phyloP scores from a whole-genome alignment of 2,113 vertebrate species.

The Noctilio leporinus region DNA sequence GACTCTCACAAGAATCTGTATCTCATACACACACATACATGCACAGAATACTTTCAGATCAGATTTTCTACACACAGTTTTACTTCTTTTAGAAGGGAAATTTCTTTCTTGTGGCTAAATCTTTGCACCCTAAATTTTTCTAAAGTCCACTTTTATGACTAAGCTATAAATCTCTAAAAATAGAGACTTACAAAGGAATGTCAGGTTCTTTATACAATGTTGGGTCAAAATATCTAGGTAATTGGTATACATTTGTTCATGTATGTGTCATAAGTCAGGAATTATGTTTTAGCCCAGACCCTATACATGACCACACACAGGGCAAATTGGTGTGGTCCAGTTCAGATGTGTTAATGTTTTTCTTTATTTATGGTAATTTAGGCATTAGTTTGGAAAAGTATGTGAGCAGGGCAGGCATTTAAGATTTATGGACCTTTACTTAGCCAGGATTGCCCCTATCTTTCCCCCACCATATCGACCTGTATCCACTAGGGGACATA shows the following conservation, averaged over 20 bases:
- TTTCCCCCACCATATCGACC: not conserved
- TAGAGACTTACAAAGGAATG: slow-evolving; percentile 47
- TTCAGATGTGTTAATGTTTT: slow-evolving; percentile 37
- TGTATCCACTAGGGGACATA: slow-evolving; percentile 38
- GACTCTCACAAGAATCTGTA: not conserved
- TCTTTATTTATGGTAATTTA: not conserved
- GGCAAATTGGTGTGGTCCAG: not conserved
- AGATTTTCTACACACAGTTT: slow-evolving; percentile 3
- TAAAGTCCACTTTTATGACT: slow-evolving; percentile 43
- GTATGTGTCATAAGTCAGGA: slow-evolving; percentile 24
- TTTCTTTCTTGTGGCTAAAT: slow-evolving; percentile 31
- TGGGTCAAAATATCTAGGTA: slow-evolving; percentile 7
- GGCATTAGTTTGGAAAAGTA: slow-evolving; percentile 2
- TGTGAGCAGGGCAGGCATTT: not conserved
- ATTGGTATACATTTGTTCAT: slow-evolving; percentile 29
- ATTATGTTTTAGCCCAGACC: slow-evolving; percentile 18
- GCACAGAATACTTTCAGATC: not conserved
- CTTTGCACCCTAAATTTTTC: slow-evolving; percentile 30
- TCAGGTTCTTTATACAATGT: slow-evolving; percentile 27
- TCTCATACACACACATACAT: not conserved
- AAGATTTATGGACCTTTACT: not conserved
- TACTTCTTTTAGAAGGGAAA: slow-evolving; percentile 46
- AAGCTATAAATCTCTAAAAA: slow-evolving; percentile 48
- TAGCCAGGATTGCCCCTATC: not conserved
- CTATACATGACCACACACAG: slow-evolving; percentile 22